A percentile compares a stretch with the other conserved stretches of the same genome.
Evolutionary conservation across 2,113 vertebrate genomes (phyloP).

Genomic region (Gulo gulo): DNA sequence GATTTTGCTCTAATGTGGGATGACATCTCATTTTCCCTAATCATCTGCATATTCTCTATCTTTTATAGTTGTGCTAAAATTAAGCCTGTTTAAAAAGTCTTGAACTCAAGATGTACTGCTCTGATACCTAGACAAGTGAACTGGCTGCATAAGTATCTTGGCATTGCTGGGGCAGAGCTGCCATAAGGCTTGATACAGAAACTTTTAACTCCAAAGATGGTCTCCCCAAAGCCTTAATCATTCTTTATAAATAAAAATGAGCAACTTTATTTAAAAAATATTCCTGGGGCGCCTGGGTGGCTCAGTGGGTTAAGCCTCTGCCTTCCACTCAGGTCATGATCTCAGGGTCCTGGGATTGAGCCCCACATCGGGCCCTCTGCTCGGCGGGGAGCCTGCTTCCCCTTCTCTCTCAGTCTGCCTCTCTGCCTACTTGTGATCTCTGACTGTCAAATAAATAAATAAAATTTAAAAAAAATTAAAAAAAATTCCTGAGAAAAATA

Average conservation of each 20-base stretch:
- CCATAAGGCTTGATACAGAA: not conserved
- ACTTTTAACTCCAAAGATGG: not conserved
- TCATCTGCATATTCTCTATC: not conserved
- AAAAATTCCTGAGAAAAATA: not conserved
- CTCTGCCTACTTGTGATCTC: too few relatives aligned
- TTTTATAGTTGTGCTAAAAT: not conserved
- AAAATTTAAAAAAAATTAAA: not conserved
- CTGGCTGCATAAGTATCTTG: not conserved
- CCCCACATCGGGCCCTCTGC: too few relatives aligned
- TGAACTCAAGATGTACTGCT: not conserved
- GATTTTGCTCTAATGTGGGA: not conserved
- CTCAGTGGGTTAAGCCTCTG: too few relatives aligned
- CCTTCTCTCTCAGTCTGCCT: too few relatives aligned
- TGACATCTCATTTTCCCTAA: not conserved
- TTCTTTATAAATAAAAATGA: constrained; percentile 13
- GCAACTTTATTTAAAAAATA: not conserved
- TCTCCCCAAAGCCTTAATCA: not conserved
- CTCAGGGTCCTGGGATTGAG: too few relatives aligned
- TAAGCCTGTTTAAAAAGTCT: not conserved
- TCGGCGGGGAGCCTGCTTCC: too few relatives aligned
- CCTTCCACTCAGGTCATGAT: too few relatives aligned
- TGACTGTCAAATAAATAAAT: too few relatives aligned
- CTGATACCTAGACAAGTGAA: not conserved
- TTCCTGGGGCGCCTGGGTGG: not conserved
- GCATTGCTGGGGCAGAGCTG: not conserved